Conservation (phyloP, 2,113 vertebrate species). For the Catagonus wagneri region DNA sequence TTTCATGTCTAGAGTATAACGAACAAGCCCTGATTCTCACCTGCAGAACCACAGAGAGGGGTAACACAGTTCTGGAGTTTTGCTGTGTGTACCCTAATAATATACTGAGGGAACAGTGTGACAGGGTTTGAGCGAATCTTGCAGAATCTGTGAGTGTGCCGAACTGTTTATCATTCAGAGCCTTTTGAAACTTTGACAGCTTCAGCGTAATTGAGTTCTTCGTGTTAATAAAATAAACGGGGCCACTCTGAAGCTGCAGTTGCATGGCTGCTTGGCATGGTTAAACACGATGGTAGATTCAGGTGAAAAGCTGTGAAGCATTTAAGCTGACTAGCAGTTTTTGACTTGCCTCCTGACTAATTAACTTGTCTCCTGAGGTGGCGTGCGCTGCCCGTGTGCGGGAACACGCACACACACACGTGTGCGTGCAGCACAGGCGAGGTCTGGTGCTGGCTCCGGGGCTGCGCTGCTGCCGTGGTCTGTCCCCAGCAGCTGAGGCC, state of each 20-base stretch:
- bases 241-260: neutral
- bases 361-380: neutral
- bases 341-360: neutral
- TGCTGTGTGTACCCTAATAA: neutral
- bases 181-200: neutral
- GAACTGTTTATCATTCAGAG: neutral
- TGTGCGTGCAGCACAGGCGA: neutral
- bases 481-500: neutral
- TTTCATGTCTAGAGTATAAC: neutral
- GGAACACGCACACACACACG: accelerated
- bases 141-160: neutral
- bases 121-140: neutral
- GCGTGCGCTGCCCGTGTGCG: accelerated
- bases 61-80: neutral
- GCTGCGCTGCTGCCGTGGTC: neutral
- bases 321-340: neutral
- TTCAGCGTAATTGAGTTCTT: neutral
- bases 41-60: neutral
- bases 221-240: neutral
- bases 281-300: neutral
- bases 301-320: neutral
- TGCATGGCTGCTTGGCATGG: neutral
- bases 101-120: neutral
- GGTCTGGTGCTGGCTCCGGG: neutral
- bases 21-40: neutral